Evolutionary conservation across 2,888 invertebrate genomes (phyloP).

Genomic region (Calameuta idolon): DNA sequence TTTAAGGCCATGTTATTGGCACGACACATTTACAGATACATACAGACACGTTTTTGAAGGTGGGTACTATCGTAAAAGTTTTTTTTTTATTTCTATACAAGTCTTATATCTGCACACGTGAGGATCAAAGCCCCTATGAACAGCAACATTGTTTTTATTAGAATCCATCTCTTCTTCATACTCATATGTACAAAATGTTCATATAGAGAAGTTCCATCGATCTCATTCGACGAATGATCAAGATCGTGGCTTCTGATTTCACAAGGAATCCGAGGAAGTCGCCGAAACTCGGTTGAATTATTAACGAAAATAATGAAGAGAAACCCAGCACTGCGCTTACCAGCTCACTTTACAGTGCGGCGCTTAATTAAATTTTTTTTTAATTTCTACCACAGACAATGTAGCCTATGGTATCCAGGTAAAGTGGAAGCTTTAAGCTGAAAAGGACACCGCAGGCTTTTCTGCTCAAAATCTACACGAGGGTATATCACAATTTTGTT

Average conservation of each 20-base stretch:
- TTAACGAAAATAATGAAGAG: not conserved
- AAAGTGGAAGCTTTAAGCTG: not conserved
- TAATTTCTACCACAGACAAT: not conserved
- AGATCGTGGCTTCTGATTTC: not conserved
- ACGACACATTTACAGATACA: too few species aligned
- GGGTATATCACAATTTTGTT: not conserved
- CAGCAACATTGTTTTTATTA: conserved; percentile 29
- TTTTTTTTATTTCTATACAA: too few species aligned
- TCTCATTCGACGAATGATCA: not conserved
- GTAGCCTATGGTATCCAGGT: not conserved
- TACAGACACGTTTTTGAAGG: too few species aligned
- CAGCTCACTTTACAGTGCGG: not conserved
- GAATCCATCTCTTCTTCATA: conserved; percentile 3
- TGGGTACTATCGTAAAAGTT: too few species aligned
- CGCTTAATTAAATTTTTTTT: not conserved
- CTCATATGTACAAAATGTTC: not conserved
- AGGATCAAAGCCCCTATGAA: too few species aligned
- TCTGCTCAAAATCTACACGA: not conserved
- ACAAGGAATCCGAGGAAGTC: not conserved
- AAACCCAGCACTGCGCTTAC: not conserved
- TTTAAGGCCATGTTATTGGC: too few species aligned
- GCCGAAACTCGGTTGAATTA: not conserved
- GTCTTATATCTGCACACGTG: too few species aligned
- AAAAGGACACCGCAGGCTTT: not conserved
- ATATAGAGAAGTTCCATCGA: not conserved